These are phyloP conservation scores for Mus minutoides DNA, from an alignment of 2,797 vertebrate species.

Conservation along the genomic window DNA sequence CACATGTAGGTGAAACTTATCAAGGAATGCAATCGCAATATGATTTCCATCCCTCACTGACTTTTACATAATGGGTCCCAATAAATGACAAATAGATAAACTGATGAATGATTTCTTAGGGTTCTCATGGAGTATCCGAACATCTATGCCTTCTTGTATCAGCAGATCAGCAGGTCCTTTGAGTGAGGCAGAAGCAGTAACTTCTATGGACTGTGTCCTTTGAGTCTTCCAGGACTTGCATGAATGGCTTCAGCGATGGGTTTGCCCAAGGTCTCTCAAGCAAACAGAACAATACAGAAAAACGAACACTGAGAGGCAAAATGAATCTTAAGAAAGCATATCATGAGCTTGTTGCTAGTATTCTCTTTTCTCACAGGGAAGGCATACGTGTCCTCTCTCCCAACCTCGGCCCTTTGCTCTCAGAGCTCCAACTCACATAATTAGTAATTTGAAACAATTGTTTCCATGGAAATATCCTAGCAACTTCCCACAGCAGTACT, in stretches of 20 bases:
- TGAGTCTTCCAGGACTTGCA: not conserved
- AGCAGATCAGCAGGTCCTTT: not conserved
- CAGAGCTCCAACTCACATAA: conserved; percentile 51
- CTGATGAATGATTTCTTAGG: not conserved
- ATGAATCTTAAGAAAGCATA: conserved; percentile 38
- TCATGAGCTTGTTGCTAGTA: not conserved
- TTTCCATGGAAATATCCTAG: conserved; percentile 72
- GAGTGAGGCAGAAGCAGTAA: not conserved
- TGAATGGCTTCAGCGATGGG: not conserved
- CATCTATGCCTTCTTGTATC: conserved; percentile 3
- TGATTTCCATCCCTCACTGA: not conserved
- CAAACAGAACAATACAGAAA: not conserved
- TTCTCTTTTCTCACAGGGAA: conserved; percentile 33
- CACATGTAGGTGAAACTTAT: not conserved
- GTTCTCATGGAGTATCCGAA: not conserved
- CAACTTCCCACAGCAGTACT: conserved; percentile 36
- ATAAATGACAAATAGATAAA: not conserved
- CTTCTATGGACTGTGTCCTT: not conserved
- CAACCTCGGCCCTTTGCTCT: conserved; percentile 53
- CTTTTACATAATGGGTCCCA: conserved; percentile 9
- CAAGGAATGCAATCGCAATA: not conserved
- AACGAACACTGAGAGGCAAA: not conserved
- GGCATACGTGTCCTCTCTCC: not conserved
- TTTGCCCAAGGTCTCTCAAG: not conserved
- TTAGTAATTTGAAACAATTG: conserved; percentile 67